Conservation (phyloP, 2,797 vertebrate genomes). For the Lepus oiostolus region DNA sequence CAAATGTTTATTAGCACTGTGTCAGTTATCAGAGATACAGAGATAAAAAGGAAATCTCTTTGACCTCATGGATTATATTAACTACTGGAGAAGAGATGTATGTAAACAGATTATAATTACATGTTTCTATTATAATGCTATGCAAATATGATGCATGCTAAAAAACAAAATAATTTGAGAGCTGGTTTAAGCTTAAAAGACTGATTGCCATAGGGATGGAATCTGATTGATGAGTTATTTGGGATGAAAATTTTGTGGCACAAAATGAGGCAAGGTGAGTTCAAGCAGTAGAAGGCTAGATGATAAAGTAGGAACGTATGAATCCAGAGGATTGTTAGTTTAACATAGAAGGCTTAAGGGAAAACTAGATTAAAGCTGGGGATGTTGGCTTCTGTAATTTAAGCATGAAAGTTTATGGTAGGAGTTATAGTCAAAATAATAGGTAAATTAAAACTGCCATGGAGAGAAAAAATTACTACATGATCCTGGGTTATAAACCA, state of each 20-base stretch:
- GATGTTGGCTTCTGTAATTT: conserved; percentile 14
- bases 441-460: conserved; percentile 11
- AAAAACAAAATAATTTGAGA: not conserved
- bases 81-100: not conserved
- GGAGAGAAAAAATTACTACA: not conserved
- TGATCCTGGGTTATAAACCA: not conserved
- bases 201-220: not conserved
- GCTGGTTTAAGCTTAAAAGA: conserved; percentile 19
- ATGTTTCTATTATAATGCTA: not conserved
- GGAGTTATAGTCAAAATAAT: conserved; percentile 11
- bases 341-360: not conserved
- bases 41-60: not conserved
- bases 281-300: not conserved
- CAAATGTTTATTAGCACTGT: not conserved
- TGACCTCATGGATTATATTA: not conserved
- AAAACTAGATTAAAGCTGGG: not conserved
- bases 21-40: not conserved
- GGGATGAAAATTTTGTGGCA: not conserved
- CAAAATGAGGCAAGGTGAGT: not conserved
- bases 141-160: not conserved
- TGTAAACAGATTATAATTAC: not conserved
- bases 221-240: not conserved
- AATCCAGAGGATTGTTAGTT: not conserved
- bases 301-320: not conserved
- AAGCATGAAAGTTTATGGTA: not conserved